Conservation (phyloP, 2,888 invertebrate genomes). For the Drosophila gaucha region DNA sequence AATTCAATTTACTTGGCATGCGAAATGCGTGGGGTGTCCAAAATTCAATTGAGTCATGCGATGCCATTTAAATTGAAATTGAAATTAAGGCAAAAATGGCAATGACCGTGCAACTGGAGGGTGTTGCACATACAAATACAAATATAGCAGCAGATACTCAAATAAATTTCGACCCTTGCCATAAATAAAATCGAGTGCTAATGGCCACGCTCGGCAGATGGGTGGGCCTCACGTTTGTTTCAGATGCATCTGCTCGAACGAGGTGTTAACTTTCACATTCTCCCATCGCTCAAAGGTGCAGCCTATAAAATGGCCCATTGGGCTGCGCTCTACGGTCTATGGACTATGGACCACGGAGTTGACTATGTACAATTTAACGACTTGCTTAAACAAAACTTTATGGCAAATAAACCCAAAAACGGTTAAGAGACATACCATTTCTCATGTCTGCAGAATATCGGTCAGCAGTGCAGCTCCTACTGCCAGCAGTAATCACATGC, state of each 20-base stretch:
- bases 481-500: slow-evolving; percentile 48
- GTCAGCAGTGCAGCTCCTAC: slow-evolving; percentile 44
- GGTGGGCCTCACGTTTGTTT: slow-evolving; percentile 36
- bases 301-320: slow-evolving; percentile 47
- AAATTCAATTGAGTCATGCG: slow-evolving; percentile 71
- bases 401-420: slow-evolving; percentile 68
- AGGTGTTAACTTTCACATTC: slow-evolving; percentile 76
- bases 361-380: slow-evolving; percentile 67
- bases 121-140: slow-evolving; percentile 9
- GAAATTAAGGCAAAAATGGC: slow-evolving; percentile 37
- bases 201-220: slow-evolving; percentile 43
- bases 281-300: slow-evolving; percentile 36
- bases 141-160: slow-evolving; percentile 15
- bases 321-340: too few species aligned
- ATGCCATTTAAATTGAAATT: slow-evolving; percentile 62
- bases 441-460: slow-evolving; percentile 63
- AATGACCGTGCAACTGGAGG: slow-evolving; percentile 25
- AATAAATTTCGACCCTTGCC: slow-evolving; percentile 33
- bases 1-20: slow-evolving; percentile 63
- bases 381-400: slow-evolving; percentile 67
- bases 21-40: slow-evolving; percentile 41
- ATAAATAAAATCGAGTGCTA: slow-evolving; percentile 59
- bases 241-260: slow-evolving; percentile 46
- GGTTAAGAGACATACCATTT: slow-evolving; percentile 34
- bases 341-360: slow-evolving; percentile 23